Percentiles rank a stretch among this genome's conserved stretches.
These are phyloP conservation scores for Camelus dromedarius DNA, from an alignment of 2,113 vertebrate species.

Conservation along the genomic window DNA sequence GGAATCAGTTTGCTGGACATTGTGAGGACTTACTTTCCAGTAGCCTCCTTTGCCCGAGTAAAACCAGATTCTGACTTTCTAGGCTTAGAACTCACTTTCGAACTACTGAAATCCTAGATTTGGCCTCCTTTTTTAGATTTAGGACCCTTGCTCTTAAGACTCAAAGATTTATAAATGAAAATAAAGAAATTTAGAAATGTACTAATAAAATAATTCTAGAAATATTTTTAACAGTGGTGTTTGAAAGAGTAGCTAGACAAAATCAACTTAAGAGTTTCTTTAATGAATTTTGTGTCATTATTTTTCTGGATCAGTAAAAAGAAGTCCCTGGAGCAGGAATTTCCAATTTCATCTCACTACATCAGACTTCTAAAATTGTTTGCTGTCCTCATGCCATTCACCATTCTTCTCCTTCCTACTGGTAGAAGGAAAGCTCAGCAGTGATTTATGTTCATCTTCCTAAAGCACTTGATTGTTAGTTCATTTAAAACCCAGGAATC, in stretches of 20 bases:
- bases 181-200: not conserved
- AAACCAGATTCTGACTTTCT: not conserved
- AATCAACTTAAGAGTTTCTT: slow-evolving; percentile 44
- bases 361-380: not conserved
- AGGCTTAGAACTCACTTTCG: not conserved
- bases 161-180: slow-evolving; percentile 2
- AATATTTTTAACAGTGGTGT: not conserved
- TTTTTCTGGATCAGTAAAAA: slow-evolving; percentile 52
- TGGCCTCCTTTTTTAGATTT: slow-evolving; percentile 13
- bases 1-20: not conserved
- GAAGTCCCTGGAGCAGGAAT: not conserved
- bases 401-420: not conserved
- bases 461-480: not conserved
- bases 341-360: not conserved
- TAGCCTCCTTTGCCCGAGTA: not conserved
- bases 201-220: not conserved
- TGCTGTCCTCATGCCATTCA: not conserved
- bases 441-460: not conserved
- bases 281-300: slow-evolving; percentile 1
- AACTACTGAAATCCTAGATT: not conserved
- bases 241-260: slow-evolving; percentile 33
- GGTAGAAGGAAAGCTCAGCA: not conserved
- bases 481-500: slow-evolving; percentile 25
- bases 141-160: not conserved
- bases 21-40: not conserved